Conservation (phyloP, 2,113 vertebrate genomes). For the Pterocles orientalis region DNA sequence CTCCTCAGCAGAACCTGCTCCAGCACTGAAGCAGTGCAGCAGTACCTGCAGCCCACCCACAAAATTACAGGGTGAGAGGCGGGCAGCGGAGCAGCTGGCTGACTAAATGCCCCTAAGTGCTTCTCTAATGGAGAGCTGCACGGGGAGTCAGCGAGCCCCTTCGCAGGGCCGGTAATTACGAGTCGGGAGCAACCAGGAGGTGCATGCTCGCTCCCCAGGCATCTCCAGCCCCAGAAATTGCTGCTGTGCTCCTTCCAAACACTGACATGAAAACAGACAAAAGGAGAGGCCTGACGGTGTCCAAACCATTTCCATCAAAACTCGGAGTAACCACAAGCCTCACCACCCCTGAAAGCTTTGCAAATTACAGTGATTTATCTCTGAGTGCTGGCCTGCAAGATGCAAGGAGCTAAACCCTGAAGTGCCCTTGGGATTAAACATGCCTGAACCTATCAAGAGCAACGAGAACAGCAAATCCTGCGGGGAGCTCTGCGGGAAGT, state of each 20-base stretch:
- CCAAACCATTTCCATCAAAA: background rate
- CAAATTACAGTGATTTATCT: background rate
- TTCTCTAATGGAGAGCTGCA: background rate
- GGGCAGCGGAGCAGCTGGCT: background rate
- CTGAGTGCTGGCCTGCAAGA: background rate
- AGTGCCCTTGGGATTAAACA: background rate
- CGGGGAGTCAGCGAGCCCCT: background rate
- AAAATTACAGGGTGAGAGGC: background rate
- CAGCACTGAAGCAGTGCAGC: background rate
- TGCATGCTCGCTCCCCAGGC: fast-evolving
- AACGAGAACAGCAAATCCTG: background rate
- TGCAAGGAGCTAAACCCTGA: background rate
- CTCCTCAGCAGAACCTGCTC: background rate
- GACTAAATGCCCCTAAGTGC: background rate
- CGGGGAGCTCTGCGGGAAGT: background rate
- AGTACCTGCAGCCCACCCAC: background rate
- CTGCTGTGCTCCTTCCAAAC: background rate
- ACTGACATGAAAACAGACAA: background rate
- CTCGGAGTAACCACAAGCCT: background rate
- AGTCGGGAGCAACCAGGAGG: background rate
- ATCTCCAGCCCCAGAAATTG: background rate
- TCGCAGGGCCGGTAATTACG: fast-evolving
- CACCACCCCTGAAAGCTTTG: background rate
- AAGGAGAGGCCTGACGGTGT: fast-evolving
- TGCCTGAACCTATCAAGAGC: background rate